Base-by-base conservation (phyloP, 2,113 vertebrate genomes). In the Hipposideros armiger region DNA sequence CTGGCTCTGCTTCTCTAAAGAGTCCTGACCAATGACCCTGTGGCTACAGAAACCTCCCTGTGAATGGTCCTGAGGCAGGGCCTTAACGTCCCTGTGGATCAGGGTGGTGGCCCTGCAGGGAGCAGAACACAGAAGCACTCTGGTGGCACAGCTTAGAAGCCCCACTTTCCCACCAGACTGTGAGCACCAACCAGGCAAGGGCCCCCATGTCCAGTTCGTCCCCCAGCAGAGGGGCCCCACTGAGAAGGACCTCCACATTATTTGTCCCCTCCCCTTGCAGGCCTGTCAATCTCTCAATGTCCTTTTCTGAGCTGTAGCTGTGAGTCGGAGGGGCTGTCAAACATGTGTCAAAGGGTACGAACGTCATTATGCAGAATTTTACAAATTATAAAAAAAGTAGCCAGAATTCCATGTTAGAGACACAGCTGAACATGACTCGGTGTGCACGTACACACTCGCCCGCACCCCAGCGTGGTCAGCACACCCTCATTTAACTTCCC, bases 121-220 rank as follows among this genome's bases (percentile, higher is more conserved):
- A n/a, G 50, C 5, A 80, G 72, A n/a, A 9, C 0, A 0, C 8
- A 83, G 40, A 64, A 42, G 47, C 19, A 40, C 32, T 32, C 66
- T 4, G 2, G 30, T 74, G 15, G 24, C 5, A 24, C 0, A 10
- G 17, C 11, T 69, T 13, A 47, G 28, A 66, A 91, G 77, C 52
- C 3, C 17, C 2, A 3, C 50, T 54, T 50, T 36, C 83, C 52
- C 6, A 22, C 30, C 30, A 62, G 40, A 73, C 19, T 7, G 76
- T 67, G 52, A 85, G 28, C 3, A 1, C 11, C 28, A 14, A 9
- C 47, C 15, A 2, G 3, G 2, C 1, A 2, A 24, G 30, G 0
- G 24, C 62, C 2, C 0, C 0, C 3, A 16, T 0, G 5, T 47
- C 9, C 2, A 30, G 11, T 11, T 30, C 40, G 22, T 76, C 40